phyloP scores from a whole-genome alignment of 2,888 invertebrate species.

The Elmis aenea region DNA sequence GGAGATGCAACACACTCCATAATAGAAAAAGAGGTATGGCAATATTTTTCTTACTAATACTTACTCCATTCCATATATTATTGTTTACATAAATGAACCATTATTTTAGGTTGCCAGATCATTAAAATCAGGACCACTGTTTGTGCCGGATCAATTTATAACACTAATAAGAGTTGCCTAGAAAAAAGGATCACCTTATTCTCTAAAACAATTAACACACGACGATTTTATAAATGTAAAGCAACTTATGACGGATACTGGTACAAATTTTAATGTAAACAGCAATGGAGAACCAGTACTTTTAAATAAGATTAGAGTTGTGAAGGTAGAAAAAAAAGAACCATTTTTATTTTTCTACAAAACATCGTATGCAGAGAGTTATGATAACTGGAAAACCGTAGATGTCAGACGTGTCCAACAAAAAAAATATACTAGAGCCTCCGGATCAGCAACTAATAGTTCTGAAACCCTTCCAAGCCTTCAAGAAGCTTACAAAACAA shows the following conservation, averaged over 20 bases:
- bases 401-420: not conserved
- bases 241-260: constrained; percentile 1
- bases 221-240: constrained; percentile 3
- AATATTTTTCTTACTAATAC: too few species aligned
- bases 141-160: constrained; percentile 1
- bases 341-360: constrained; percentile 2
- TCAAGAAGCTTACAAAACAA: not conserved
- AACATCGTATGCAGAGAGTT: constrained; percentile 1
- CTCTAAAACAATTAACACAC: constrained; percentile 1
- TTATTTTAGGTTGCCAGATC: too few species aligned
- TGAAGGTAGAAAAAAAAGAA: constrained; percentile 1
- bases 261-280: constrained; percentile 1
- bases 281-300: constrained; percentile 1
- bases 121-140: too few species aligned
- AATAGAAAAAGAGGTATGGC: too few species aligned
- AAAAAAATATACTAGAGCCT: too few species aligned
- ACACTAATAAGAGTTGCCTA: not conserved
- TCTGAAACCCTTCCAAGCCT: not conserved
- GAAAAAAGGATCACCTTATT: not conserved
- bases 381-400: constrained; percentile 1
- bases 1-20: too few species aligned
- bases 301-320: constrained; percentile 1
- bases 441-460: not conserved
- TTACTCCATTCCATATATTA: too few species aligned
- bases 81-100: too few species aligned